These are phyloP conservation scores for Brachypalpus laphriformis DNA, from an alignment of 2,888 invertebrate species.

Conservation along the genomic window DNA sequence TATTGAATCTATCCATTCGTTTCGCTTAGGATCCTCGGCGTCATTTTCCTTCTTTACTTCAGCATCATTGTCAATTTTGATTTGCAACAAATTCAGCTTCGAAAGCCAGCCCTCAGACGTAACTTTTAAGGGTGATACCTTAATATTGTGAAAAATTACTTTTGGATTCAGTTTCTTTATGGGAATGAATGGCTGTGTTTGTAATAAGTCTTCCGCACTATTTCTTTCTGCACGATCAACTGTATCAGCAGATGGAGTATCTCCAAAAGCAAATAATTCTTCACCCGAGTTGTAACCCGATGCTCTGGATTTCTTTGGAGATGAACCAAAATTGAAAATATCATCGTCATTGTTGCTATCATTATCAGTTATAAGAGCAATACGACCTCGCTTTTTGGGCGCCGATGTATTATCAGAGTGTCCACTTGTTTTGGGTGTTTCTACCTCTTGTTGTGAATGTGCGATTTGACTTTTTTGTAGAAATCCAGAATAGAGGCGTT, in stretches of 20 bases:
- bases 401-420: not conserved
- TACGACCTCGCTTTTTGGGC: slow-evolving; percentile 76
- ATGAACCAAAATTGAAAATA: slow-evolving; percentile 78
- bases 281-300: slow-evolving; percentile 68
- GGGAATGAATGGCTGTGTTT: slow-evolving; percentile 75
- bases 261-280: slow-evolving; percentile 75
- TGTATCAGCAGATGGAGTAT: not conserved
- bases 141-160: slow-evolving; percentile 73
- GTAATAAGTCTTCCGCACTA: slow-evolving; percentile 68
- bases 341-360: slow-evolving; percentile 77
- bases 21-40: slow-evolving; percentile 65
- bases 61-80: slow-evolving; percentile 51
- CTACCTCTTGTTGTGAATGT: not conserved
- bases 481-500: slow-evolving; percentile 75
- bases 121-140: slow-evolving; percentile 75
- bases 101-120: slow-evolving; percentile 79
- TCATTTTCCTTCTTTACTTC: slow-evolving; percentile 63
- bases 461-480: slow-evolving; percentile 76
- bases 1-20: slow-evolving; percentile 78
- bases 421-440: not conserved
- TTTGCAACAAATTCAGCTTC: slow-evolving; percentile 59
- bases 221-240: not conserved
- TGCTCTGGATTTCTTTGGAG: slow-evolving; percentile 62
- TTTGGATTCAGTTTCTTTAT: slow-evolving; percentile 55
- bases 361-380: slow-evolving; percentile 78